Evolutionary conservation across 1,140 invertebrate species (phyloP), one percentile per base, ranked within the genome.

Genomic region (Megalopta genalis): DNA sequence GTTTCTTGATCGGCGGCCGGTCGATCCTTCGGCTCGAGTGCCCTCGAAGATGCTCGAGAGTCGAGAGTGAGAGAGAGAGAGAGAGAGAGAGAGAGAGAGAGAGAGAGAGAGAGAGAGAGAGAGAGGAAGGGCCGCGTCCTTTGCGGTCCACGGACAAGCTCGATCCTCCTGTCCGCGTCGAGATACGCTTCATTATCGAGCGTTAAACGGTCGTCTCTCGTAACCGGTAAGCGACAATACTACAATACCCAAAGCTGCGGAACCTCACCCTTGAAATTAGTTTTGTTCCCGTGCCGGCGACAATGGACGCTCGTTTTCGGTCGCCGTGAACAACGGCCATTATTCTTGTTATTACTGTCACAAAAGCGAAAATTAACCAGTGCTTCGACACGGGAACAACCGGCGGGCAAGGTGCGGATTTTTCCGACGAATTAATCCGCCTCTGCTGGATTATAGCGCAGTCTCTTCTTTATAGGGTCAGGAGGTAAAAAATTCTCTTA

Each of bases 111-210:
- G 42, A 14, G 42, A 46, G 42, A 46, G 83, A 81, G 75, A 81
- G 49, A 63, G 60, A 25, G 63, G n/a, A 46, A 76, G 77, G 46
- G 27, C 71, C 42, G n/a, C 71, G 66, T 59, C 60, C 46, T 32
- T 65, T 64, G 65, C 63, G 16, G 59, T 25, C 32, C 59, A 42
- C 64, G 77, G 67, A 83, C 81, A 59, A 54, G 82, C 32, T 60
- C 59, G 69, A 79, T 84, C 81, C 72, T 84, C 72, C 83, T 84
- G 75, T 75, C 82, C 77, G 57, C 42, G 42, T 63, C 77, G 59
- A 71, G 49, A 78, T 78, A 80, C 77, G 73, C 74, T 82, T 82
- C 84, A 79, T 86, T 86, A 86, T 81, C 84, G 80, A 82, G 37
- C 84, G 60, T 37, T 85, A 86, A 85, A 86, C 83, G 79, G 70